Evolutionary conservation across 2,113 vertebrate species (phyloP).

Genomic region (Pholis gunnellus): DNA sequence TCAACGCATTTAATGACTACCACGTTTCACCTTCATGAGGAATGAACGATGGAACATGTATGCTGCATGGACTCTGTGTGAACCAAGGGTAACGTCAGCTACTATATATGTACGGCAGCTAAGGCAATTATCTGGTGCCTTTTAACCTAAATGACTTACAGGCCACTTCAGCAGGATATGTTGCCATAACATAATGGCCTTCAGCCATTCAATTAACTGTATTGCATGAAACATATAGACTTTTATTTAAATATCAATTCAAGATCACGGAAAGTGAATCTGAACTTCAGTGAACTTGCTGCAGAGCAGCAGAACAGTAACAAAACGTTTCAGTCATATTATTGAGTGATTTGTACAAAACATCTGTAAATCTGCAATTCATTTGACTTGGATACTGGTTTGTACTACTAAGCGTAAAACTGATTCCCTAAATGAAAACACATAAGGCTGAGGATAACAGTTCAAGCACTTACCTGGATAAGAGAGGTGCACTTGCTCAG

Average conservation of each 20-base stretch:
- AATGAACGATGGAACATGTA: not conserved
- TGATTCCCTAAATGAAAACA: constrained; percentile 12
- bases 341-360: constrained; percentile 26
- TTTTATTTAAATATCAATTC: not conserved
- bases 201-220: not conserved
- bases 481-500: constrained; percentile 85
- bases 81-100: not conserved
- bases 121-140: not conserved
- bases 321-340: not conserved
- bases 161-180: not conserved
- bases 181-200: not conserved
- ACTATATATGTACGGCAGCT: not conserved
- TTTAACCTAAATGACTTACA: constrained; percentile 25
- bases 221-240: not conserved
- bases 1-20: constrained; percentile 40
- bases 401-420: not conserved
- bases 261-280: not conserved
- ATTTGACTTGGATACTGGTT: constrained; percentile 7
- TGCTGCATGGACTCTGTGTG: not conserved
- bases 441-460: not conserved
- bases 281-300: not conserved
- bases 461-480: constrained; percentile 77
- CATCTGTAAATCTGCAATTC: constrained; percentile 28
- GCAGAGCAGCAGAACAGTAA: not conserved
- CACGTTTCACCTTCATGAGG: constrained; percentile 43